Percentiles rank a stretch among this genome's conserved stretches.
phyloP scores from a whole-genome alignment of 1,140 invertebrate species.

The Lasioglossum baleicum region DNA sequence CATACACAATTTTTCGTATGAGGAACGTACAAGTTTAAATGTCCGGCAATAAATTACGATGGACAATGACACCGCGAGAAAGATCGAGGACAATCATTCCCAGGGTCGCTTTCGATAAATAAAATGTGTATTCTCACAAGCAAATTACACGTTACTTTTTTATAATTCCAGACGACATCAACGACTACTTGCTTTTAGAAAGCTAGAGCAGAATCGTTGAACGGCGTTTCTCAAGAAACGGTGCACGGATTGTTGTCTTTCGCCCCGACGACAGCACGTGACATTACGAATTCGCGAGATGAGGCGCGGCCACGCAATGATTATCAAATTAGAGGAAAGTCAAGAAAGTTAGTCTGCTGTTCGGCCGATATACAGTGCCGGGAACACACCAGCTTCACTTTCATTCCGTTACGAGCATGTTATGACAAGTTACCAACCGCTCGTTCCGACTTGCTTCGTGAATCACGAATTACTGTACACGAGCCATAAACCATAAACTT shows the following conservation, averaged over 20 bases:
- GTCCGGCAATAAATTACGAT: too few relatives aligned
- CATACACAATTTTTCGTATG: too few relatives aligned
- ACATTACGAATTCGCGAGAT: constrained; percentile 43
- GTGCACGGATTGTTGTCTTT: not conserved
- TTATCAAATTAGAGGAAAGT: constrained; percentile 66
- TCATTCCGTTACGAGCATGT: constrained; percentile 43
- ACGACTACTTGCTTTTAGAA: constrained; percentile 15
- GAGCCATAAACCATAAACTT: constrained; percentile 21
- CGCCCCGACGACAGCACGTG: constrained; percentile 12
- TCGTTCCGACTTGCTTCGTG: constrained; percentile 37
- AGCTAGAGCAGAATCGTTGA: constrained; percentile 5
- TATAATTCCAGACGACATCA: not conserved
- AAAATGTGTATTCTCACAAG: not conserved
- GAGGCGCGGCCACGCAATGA: constrained; percentile 35
- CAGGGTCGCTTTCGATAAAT: too few relatives aligned
- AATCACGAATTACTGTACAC: constrained; percentile 32
- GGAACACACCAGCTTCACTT: constrained; percentile 43
- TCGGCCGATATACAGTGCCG: constrained; percentile 44
- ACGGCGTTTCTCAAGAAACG: constrained; percentile 5
- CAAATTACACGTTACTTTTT: not conserved
- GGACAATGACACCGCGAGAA: too few relatives aligned
- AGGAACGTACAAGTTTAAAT: too few relatives aligned
- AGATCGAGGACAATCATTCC: not conserved
- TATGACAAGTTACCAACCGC: constrained; percentile 25
- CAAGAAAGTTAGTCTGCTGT: constrained; percentile 62